Base-by-base conservation (phyloP, 64 coral and sea anemone genomes). In the Actinia tenebrosa region DNA sequence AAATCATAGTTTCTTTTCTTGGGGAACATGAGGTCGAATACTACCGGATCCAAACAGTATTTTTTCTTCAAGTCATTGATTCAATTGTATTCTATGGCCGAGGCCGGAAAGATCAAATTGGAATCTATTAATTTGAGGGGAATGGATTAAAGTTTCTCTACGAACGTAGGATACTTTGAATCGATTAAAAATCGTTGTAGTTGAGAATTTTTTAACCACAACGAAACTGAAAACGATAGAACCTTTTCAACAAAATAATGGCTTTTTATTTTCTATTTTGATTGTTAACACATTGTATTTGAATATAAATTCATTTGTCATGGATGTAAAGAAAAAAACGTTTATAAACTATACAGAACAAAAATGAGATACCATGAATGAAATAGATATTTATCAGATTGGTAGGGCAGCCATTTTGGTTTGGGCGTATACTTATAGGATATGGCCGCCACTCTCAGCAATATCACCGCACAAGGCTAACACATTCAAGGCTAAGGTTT, bases 221-320 rank as follows among this genome's bases (percentile, higher is more conserved):
- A 8, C n/a, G 10, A 26, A 42, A 75, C 10, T 6, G 22, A 27
- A 75, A 75, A 66, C 63, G 7, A 14, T 10, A 25, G 25, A 8
- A 50, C 2, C 5, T 72, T 30, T 75, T 30, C 10, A 30, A 37
- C 69, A 43, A 75, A 75, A 75, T 26, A 43, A 13, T 20, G 63
- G 20, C 11, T 75, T 75, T 75, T 43, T 75, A 75, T 75, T 72
- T n/a, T 16, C 2, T 27, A 72, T 72, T n/a, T 72, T 37, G 23
- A 72, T 27, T 72, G 25, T 66, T 72, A 27, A 42, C 0, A 37
- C 15, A 75, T 7, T 42, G 10, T 25, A 75, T 75, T 75, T 30
- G 69, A 27, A 75, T 75, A 75, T 75, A 75, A 75, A 75, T 75
- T 75, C 25, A 43, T 75, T 9, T 75, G 69, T 72, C 23, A 75